Base-by-base conservation (phyloP, 1,140 invertebrate species). In the Musca vetustissima region DNA sequence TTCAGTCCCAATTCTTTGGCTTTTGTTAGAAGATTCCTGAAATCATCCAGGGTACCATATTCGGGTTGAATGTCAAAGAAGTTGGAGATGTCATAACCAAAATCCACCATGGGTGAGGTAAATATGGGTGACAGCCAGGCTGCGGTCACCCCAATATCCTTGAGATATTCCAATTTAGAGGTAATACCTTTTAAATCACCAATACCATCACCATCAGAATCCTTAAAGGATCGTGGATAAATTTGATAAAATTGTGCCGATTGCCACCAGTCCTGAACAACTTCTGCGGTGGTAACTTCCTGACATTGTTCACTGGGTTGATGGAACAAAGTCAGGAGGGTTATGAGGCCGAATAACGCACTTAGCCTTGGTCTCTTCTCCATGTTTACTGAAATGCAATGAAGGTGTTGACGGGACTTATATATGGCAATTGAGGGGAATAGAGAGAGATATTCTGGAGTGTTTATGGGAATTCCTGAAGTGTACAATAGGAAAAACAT, bases 71-170 rank as follows among this genome's bases (percentile, higher is more conserved):
- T 86, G 24, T 87, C 85, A 73, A 93, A 89, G 67, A 90, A 91
- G 73, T 91, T 86, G 1, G 87, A 77, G 49, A 92, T 87, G 64
- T 91, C 91, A 67, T 90, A 90, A n/a, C 89, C 89, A 72, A 88
- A 87, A 73, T 91, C 88, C 1, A 85, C 86, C 85, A 89, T 88
- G 2, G 88, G 89, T 6, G 88, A 89, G 69, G 86, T 84, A 73
- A 86, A 92, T 49, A 93, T 88, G 7, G 90, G 89, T 19, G 89
- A 91, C 0, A 94, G 73, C 88, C 90, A 92, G 76, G 88, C 84
- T 2, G 85, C 87, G n/a, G 85, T 84, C 6, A 89, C 76, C 4
- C 85, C 85, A 17, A 86, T 70, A 59, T 87, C 86, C 73, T 85
- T 85, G 9, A 87, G 72, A 71, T 87, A 84, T 59, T 84, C 80